A percentile compares a stretch with the other conserved stretches of the same genome.
These are phyloP conservation scores for Anguilla marmorata DNA, from an alignment of 2,797 vertebrate genomes.

Conservation along the genomic window DNA sequence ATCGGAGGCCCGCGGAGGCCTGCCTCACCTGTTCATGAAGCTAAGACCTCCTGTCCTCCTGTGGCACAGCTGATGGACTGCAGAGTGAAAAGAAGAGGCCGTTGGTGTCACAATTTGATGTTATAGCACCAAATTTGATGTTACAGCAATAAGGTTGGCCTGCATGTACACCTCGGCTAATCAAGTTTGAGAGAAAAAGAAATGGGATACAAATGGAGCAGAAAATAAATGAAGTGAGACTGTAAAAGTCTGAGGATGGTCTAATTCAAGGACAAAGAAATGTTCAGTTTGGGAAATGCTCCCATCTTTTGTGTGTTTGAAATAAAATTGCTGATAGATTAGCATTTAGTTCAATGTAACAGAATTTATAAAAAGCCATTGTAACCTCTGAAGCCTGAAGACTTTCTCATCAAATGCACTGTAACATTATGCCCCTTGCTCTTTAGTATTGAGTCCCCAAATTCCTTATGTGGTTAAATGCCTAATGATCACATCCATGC, in stretches of 20 bases:
- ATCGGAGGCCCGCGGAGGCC: too few relatives aligned
- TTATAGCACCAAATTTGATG: not conserved
- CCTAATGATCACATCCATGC: not conserved
- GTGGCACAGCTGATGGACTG: too few relatives aligned
- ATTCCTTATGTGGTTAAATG: not conserved
- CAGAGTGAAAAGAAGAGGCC: too few relatives aligned
- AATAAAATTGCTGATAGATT: not conserved
- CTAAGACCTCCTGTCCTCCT: too few relatives aligned
- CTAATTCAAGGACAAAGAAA: not conserved
- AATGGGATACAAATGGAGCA: not conserved
- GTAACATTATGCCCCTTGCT: not conserved
- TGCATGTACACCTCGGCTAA: not conserved
- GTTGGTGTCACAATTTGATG: too few relatives aligned
- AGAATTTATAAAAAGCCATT: not conserved
- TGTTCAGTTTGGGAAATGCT: not conserved
- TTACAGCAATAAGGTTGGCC: not conserved
- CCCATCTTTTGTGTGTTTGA: not conserved
- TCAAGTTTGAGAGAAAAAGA: not conserved
- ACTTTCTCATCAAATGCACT: not conserved
- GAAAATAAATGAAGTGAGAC: not conserved
- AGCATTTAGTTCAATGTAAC: not conserved
- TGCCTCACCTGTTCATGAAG: too few relatives aligned
- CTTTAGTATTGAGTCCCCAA: constrained; percentile 14
- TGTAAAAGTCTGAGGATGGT: not conserved
- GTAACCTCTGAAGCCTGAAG: not conserved